Evolutionary conservation across 2,888 invertebrate genomes (phyloP), one percentile per base, ranked within the genome.

Genomic region (Physocephala rufipes): DNA sequence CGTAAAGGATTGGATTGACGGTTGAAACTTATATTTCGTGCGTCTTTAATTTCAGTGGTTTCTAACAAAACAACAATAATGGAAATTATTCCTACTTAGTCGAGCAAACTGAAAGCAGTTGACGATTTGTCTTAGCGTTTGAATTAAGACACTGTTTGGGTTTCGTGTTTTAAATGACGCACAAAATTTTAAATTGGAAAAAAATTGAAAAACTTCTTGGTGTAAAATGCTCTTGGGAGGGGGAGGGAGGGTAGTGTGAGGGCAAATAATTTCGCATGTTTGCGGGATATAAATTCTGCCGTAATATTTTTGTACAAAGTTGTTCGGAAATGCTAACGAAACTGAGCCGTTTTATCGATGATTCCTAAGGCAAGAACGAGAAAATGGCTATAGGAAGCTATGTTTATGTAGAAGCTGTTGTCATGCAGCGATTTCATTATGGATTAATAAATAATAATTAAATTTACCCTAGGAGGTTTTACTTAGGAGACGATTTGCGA

Each of bases 401-500:
- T n/a, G n/a, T n/a, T n/a, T n/a, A n/a, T n/a, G n/a, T n/a, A n/a
- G n/a, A n/a, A 16, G 36, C 16, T 36, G 47, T n/a, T 59, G 51
- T 9, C 5, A 43, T 12, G 51, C 47, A 4, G 49, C 2, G 47
- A 51, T 19, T 24, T 65, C 66, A 45, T 47, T 21, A 59, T 64
- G 79, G 79, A 82, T 81, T 82, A 81, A 82, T 81, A 81, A 82
- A 80, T 80, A 81, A 82, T 81, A 82, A 81, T 82, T 81, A 81
- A 81, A 82, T 81, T 82, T 78, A 77, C 76, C 76, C 77, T 80
- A 81, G 81, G 75, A 78, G 81, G 82, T 79, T 78, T 81, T 82
- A 82, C 78, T 82, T 81, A 77, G 70, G 19, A 36, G 36, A 62
- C 12, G 26, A 61, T 69, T 69, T 55, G 55, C 43, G n/a, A 12